These are phyloP conservation scores for Chironex yamaguchii DNA, from an alignment of 30 jellyfish, hydroid and myxozoan genomes.

Conservation along the genomic window DNA sequence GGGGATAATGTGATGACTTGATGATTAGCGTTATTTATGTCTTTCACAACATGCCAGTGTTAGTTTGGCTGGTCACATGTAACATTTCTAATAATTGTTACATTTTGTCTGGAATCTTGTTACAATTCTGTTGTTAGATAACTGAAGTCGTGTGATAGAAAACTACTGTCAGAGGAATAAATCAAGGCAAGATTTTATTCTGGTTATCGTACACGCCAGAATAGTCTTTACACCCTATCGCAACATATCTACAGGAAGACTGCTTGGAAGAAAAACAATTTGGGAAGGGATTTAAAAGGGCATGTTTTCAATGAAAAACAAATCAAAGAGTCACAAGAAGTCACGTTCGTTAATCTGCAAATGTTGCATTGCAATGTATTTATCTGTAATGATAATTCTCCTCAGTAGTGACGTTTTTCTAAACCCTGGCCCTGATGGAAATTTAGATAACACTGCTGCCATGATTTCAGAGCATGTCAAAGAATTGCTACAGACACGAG, in stretches of 20 bases:
- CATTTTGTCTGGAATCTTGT: no score
- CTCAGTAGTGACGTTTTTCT: neutral
- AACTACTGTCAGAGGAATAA: no score
- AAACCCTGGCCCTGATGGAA: conserved; percentile 13
- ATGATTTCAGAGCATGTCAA: neutral
- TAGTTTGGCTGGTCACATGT: no score
- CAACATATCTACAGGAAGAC: neutral
- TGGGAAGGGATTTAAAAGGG: conserved; percentile 49
- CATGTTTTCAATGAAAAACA: conserved; percentile 39
- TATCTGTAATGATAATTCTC: neutral
- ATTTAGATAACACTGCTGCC: neutral
- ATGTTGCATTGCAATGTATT: neutral
- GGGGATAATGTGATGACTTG: no score
- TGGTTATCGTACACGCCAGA: no score
- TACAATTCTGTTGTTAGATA: no score
- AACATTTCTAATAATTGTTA: no score
- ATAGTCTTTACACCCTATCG: conserved; percentile 1
- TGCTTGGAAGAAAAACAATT: conserved; percentile 15
- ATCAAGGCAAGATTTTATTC: no score
- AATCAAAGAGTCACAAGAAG: neutral
- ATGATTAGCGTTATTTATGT: no score
- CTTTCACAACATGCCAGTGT: no score
- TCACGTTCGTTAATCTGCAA: neutral
- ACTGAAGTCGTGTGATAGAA: no score
- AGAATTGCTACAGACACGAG: conserved; percentile 22